Conservation (phyloP, 1,140 invertebrate species). For the Drosophila punjabiensis region DNA sequence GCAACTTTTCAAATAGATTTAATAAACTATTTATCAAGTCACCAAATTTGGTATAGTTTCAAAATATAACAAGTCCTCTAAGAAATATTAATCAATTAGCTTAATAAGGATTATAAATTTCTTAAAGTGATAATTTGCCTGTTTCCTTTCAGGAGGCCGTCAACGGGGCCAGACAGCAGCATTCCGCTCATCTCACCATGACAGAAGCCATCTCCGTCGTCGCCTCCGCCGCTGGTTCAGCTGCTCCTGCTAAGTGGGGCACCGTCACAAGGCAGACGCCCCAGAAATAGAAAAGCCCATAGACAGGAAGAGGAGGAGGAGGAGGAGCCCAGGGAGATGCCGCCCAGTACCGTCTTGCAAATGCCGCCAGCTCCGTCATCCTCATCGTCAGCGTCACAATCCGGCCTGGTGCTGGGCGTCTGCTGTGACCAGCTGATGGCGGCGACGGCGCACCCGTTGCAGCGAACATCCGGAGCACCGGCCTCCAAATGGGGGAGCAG, state of each 20-base stretch:
- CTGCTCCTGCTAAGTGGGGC: slow-evolving; percentile 73
- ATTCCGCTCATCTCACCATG: slow-evolving; percentile 77
- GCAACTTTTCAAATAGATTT: neutral
- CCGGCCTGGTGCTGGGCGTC: slow-evolving; percentile 74
- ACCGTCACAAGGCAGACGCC: slow-evolving; percentile 79
- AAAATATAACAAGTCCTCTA: too few relatives aligned
- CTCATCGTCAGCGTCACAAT: slow-evolving; percentile 46
- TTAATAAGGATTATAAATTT: neutral
- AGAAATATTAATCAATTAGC: neutral
- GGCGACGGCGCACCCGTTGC: slow-evolving; percentile 50
- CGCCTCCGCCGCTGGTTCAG: slow-evolving; percentile 34
- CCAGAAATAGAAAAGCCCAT: slow-evolving; percentile 68
- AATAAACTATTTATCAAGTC: too few relatives aligned
- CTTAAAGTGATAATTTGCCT: slow-evolving; percentile 13
- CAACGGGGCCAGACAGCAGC: slow-evolving; percentile 70
- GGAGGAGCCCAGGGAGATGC: slow-evolving; percentile 54
- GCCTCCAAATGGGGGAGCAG: slow-evolving; percentile 21
- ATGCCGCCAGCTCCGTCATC: slow-evolving; percentile 53
- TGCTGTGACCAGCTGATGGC: slow-evolving; percentile 76
- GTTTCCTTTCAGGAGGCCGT: slow-evolving; percentile 66
- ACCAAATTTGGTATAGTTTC: too few relatives aligned
- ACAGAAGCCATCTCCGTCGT: slow-evolving; percentile 58
- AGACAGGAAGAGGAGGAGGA: slow-evolving; percentile 20
- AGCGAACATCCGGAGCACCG: slow-evolving; percentile 21
- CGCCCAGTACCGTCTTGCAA: slow-evolving; percentile 62